phyloP scores from a whole-genome alignment of 2,888 invertebrate species.

The Oasisia sp. region DNA sequence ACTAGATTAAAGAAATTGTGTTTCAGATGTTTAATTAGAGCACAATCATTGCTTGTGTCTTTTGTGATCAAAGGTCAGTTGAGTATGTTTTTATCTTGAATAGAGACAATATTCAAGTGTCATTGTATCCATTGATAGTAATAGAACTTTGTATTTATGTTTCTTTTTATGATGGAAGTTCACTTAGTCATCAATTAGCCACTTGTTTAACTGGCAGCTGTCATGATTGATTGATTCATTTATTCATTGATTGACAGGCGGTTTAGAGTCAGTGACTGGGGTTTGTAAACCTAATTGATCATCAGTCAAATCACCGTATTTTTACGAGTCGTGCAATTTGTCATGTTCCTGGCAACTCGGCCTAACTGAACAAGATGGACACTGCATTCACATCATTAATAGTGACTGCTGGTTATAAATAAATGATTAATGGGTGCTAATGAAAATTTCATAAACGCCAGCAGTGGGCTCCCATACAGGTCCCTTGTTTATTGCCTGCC shows the following conservation, averaged over 20 bases:
- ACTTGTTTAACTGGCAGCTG: neutral
- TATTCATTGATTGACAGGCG: neutral
- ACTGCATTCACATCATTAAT: neutral
- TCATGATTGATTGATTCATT: neutral
- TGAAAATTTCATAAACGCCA: neutral
- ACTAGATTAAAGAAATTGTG: neutral
- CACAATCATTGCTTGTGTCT: neutral
- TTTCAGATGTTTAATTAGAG: neutral
- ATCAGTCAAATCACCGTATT: neutral
- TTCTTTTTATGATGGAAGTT: neutral
- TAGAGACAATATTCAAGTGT: neutral
- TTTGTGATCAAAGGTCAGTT: neutral
- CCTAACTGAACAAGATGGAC: neutral
- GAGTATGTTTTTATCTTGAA: neutral
- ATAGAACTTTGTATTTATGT: neutral
- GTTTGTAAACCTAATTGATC: neutral
- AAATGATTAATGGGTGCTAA: neutral
- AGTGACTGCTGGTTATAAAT: neutral
- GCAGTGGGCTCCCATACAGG: neutral
- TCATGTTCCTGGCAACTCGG: neutral
- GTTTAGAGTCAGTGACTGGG: neutral
- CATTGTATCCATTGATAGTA: neutral
- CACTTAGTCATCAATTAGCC: neutral
- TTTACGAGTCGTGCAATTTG: too few relatives aligned
- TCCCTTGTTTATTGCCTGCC: neutral